Base-by-base conservation (phyloP, 2,113 vertebrate species). In the Rutilus rutilus region DNA sequence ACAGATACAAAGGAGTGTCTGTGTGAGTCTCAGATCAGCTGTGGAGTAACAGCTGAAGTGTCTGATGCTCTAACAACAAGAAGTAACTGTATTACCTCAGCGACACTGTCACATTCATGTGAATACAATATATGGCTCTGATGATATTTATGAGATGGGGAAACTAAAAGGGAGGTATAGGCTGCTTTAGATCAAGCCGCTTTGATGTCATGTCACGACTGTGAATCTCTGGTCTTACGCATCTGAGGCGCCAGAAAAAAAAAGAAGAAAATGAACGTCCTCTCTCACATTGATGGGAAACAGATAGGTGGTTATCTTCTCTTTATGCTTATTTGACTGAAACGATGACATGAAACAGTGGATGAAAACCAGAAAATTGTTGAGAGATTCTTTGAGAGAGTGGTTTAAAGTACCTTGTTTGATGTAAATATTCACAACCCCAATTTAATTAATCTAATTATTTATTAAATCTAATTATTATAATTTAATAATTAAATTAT, bases 141-240 rank as follows among this genome's bases (percentile, higher is more conserved):
- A 78, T 84, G 86, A 87, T 86, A 83, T 67, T 80, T 89, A 57
- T 86, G 30, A 81, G 50, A 67, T 78, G 14, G 76, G 60, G 47
- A 65, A 64, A 65, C 27, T 15, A 50, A 85, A 23, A 81, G 81
- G 21, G 77, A 69, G 19, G 80, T 74, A 80, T 47, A 62, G 73
- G 54, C 62, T 87, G 39, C 52, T 45, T 71, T 77, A 71, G 87
- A 91, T 88, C 87, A 87, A 65, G 52, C 39, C 86, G 9, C 86
- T 90, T 86, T 89, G 77, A 87, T 91, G 85, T 87, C 75, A 85
- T 85, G 52, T 78, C 83, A 89, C 3, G 8, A 83, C 30, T 83
- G 52, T 45, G 76, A 87, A 86, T 81, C 77, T 67, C 60, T 69
- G 54, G 74, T 77, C 79, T 86, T 87, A 73, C 60, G 78, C 76